A percentile compares a stretch with the other conserved stretches of the same genome.
These are phyloP conservation scores for Pollachius pollachius DNA, from an alignment of 2,113 vertebrate genomes.

Conservation along the genomic window DNA sequence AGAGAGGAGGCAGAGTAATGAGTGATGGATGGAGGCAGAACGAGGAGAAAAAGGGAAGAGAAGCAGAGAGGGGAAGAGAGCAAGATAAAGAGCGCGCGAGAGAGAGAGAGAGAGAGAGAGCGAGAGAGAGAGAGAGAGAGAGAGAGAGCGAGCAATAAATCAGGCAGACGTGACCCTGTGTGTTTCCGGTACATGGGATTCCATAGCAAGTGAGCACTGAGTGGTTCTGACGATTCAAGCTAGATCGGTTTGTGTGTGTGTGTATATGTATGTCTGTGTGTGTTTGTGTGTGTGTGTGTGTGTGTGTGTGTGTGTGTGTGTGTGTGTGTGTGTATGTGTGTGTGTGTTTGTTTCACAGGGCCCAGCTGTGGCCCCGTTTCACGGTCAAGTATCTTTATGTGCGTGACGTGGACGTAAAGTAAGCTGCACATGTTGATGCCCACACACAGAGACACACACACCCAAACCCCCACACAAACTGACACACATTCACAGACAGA, in stretches of 20 bases:
- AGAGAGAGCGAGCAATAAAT: not conserved
- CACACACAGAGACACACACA: too few relatives aligned
- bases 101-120: slow-evolving; percentile 13
- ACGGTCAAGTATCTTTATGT: slow-evolving; percentile 14
- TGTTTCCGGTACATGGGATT: slow-evolving; percentile 15
- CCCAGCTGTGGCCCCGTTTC: slow-evolving; percentile 27
- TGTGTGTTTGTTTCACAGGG: not conserved
- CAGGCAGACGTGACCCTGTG: not conserved
- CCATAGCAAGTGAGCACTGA: slow-evolving; percentile 12
- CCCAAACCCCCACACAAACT: not conserved
- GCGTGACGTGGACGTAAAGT: not conserved
- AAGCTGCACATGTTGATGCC: not conserved
- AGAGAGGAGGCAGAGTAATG: not conserved
- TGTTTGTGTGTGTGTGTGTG: slow-evolving; percentile 20
- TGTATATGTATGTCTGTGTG: not conserved
- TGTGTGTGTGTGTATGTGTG: not conserved
- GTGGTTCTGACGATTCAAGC: not conserved
- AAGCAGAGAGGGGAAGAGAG: slow-evolving; percentile 3
- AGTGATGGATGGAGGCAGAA: not conserved
- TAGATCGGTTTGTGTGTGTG: too few relatives aligned
- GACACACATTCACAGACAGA: not conserved
- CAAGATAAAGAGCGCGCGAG: not conserved
- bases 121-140: slow-evolving; percentile 5
- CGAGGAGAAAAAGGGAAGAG: not conserved
- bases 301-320: slow-evolving; percentile 20